Base-by-base conservation (phyloP, 2,113 vertebrate species). In the Chamaea fasciata region DNA sequence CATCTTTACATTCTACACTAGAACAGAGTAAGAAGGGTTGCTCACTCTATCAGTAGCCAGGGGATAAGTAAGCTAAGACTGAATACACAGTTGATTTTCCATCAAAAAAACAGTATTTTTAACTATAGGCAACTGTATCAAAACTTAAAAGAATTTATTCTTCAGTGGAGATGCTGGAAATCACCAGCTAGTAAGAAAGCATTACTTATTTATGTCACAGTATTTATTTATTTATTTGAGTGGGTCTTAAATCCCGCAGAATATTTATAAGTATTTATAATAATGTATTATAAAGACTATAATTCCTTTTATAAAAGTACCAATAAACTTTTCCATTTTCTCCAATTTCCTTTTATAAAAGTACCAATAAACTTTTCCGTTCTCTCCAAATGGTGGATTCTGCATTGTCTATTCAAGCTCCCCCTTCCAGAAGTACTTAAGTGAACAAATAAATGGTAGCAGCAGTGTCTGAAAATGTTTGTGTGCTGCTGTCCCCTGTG, bases 171-270 rank as follows among this genome's bases (percentile, higher is more conserved):
- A 97, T 97, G 97, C 97, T 90, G 97, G 98, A 87, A 96, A 97
- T 96, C 96, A 96, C 62, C 62, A 96, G 97, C 96, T 95, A 84
- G 35, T 64, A 87, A 87, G 76, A 92, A 86, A 92, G 22, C 44
- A 70, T 91, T 52, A 78, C 78, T 82, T 92, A 94, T 97, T 97
- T 95, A 89, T 95, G 96, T 94, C 59, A 96, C 87, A 62, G 70
- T 98, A 99, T 99, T 98, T 98, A 99, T 99, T 99, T 99, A 99
- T 99, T 99, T 99, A 99, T 99, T 99, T 97, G 97, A 83, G 98
- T 95, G 95, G 90, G 97, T 91, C 97, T 97, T 94, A 78, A 97
- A 67, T 86, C 78, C 89, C 31, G 85, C 95, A 96, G 75, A 93
- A 39, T 99, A 99, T 99, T 99, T 99, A 99, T 99, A 95, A 92